Conservation (phyloP, 2,888 invertebrate genomes). For the Plusia festucae region DNA sequence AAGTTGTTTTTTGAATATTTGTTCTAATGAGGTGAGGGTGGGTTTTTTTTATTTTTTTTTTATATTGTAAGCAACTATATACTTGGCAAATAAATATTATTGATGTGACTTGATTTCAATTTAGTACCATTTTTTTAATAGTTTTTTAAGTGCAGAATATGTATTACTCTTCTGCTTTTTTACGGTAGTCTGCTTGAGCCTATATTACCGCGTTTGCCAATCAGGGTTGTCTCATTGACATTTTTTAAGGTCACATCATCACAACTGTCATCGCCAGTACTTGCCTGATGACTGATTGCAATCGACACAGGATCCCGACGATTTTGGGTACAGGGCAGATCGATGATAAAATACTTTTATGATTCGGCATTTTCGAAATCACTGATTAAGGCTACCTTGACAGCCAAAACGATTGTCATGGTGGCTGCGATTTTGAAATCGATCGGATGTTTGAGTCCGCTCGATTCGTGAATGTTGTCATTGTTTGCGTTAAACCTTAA, state of each 20-base stretch:
- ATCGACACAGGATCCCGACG: constrained; percentile 49
- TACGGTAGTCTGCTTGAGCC: neutral
- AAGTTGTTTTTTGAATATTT: too few species aligned
- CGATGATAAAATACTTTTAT: constrained; percentile 58
- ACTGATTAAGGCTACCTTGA: constrained; percentile 53
- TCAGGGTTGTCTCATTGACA: neutral
- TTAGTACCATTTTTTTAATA: too few species aligned
- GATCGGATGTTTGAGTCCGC: constrained; percentile 23
- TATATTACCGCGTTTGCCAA: neutral
- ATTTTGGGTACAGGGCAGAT: constrained; percentile 60
- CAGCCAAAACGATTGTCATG: constrained; percentile 58
- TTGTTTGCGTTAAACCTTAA: neutral
- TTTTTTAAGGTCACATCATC: neutral
- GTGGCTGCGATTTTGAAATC: constrained; percentile 50
- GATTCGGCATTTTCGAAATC: constrained; percentile 49
- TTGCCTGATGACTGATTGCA: constrained; percentile 49
- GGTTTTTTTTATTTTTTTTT: too few species aligned
- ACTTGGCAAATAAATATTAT: too few species aligned
- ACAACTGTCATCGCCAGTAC: constrained; percentile 46
- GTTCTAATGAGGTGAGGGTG: too few species aligned
- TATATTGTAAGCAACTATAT: too few species aligned
- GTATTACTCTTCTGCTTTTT: too few species aligned
- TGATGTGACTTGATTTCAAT: too few species aligned
- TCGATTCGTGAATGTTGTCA: neutral
- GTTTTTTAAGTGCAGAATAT: too few species aligned